Conservation (phyloP, 2,797 vertebrate genomes). For the Champsocephalus gunnari region DNA sequence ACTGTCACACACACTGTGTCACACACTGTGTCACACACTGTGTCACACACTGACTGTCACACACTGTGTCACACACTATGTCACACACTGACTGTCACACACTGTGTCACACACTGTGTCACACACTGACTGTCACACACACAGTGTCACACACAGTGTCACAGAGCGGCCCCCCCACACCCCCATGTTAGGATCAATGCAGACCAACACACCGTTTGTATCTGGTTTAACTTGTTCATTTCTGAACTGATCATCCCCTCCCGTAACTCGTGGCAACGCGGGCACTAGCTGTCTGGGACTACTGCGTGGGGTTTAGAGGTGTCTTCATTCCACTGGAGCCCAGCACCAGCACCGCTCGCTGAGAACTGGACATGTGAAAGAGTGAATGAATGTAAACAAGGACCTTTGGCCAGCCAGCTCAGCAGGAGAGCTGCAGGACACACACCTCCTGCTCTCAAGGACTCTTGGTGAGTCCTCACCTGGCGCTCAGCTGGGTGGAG, state of each 20-base stretch:
- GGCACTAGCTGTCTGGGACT: background rate
- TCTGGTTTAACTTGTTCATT: background rate
- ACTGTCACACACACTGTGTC: too few species aligned
- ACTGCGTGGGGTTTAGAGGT: background rate
- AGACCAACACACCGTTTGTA: background rate
- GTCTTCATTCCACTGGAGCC: too few species aligned
- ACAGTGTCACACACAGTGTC: too few species aligned
- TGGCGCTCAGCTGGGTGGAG: background rate
- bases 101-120: too few species aligned
- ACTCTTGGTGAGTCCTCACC: background rate
- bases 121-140: too few species aligned
- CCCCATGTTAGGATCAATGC: background rate
- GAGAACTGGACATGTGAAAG: too few species aligned
- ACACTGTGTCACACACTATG: too few species aligned
- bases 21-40: too few species aligned
- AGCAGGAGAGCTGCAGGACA: background rate
- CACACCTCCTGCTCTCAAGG: too few species aligned
- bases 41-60: too few species aligned
- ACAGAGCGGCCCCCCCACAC: background rate
- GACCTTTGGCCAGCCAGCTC: background rate
- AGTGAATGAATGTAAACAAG: background rate
- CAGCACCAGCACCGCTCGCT: background rate
- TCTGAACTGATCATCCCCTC: background rate
- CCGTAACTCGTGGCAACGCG: background rate
- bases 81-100: too few species aligned